Evolutionary conservation across 1,140 invertebrate species (phyloP).

Genomic region (Rhopalosiphum padi): DNA sequence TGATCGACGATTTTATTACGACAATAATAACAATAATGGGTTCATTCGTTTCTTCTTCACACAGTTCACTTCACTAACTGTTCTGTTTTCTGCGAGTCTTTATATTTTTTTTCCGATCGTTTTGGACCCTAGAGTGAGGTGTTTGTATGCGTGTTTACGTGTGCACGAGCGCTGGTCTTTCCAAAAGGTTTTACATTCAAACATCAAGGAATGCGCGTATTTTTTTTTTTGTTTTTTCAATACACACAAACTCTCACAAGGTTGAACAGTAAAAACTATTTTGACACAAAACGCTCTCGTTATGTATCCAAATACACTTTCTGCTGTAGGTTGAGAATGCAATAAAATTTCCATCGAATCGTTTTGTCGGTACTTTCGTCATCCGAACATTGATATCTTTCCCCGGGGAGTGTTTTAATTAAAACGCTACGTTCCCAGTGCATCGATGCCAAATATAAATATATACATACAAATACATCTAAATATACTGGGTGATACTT

Average conservation of each 20-base stretch:
- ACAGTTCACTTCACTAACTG: not conserved
- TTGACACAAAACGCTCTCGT: not conserved
- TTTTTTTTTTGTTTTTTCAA: conserved; percentile 1
- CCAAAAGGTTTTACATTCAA: not conserved
- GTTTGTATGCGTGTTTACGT: not conserved
- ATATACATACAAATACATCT: not conserved
- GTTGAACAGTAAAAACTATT: not conserved
- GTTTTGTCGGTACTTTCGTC: no score
- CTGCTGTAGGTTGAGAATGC: not conserved
- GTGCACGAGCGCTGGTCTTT: not conserved
- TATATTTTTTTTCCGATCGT: not conserved
- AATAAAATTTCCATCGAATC: not conserved
- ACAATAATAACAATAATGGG: conserved; percentile 33
- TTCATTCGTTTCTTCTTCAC: not conserved
- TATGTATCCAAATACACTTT: no score
- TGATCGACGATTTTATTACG: not conserved
- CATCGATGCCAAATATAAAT: not conserved
- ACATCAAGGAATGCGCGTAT: not conserved
- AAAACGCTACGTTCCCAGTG: not conserved
- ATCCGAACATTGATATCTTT: not conserved
- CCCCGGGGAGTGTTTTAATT: conserved; percentile 32
- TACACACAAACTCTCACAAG: not conserved
- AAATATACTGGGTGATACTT: not conserved
- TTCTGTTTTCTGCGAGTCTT: not conserved
- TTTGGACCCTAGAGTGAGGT: not conserved